These are phyloP conservation scores for Tipula vernalis DNA, from an alignment of 2,888 invertebrate genomes.

Conservation along the genomic window DNA sequence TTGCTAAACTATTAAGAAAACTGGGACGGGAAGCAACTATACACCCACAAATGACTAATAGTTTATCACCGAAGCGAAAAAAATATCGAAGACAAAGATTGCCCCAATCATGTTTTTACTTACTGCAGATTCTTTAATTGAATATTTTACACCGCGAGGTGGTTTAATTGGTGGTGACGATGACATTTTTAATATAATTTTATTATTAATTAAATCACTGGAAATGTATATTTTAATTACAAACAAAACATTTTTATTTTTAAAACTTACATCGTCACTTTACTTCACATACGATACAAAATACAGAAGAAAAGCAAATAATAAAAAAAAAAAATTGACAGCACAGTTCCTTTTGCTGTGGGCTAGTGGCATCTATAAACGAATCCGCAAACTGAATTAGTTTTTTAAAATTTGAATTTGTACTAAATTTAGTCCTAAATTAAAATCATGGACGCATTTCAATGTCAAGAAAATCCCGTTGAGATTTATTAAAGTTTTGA, in stretches of 20 bases:
- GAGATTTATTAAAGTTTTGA: too few species aligned
- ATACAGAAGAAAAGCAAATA: background rate
- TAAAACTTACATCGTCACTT: background rate
- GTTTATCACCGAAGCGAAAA: background rate
- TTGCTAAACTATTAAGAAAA: background rate
- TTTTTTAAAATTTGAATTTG: background rate
- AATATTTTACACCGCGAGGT: slow-evolving; percentile 72
- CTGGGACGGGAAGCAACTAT: background rate
- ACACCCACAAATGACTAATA: slow-evolving; percentile 8
- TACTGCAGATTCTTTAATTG: slow-evolving; percentile 62
- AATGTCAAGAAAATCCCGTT: too few species aligned
- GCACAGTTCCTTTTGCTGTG: background rate
- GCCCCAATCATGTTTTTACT: slow-evolving; percentile 20
- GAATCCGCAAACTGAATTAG: background rate
- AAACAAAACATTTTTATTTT: background rate
- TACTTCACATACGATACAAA: background rate
- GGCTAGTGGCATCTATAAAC: background rate
- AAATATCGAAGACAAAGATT: background rate
- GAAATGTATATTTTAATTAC: background rate
- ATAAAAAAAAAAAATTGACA: background rate
- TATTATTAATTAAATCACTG: slow-evolving; percentile 8
- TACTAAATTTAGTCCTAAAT: background rate
- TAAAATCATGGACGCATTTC: background rate
- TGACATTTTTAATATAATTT: slow-evolving; percentile 37
- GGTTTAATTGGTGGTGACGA: slow-evolving; percentile 69